phyloP scores from a whole-genome alignment of 2,797 vertebrate species.

The Peromyscus melanophrys region DNA sequence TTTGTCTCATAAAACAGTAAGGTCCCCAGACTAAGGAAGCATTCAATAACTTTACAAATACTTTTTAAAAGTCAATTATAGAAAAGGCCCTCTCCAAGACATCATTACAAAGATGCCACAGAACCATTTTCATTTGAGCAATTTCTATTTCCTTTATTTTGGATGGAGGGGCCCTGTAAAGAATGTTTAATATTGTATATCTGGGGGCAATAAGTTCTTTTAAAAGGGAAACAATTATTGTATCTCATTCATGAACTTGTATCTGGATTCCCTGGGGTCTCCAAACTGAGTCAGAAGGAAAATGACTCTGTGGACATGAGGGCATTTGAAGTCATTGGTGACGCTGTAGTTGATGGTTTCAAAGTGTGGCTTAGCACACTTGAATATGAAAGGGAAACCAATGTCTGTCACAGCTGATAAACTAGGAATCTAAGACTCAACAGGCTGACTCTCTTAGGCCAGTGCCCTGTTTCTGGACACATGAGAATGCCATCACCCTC shows the following conservation, averaged over 20 bases:
- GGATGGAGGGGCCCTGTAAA: neutral
- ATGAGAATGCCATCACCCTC: neutral
- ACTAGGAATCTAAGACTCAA: neutral
- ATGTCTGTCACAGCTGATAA: neutral
- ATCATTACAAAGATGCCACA: neutral
- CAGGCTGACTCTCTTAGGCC: neutral
- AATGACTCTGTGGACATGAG: neutral
- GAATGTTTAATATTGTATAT: neutral
- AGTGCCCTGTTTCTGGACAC: neutral
- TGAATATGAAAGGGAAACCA: neutral
- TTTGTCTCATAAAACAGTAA: neutral
- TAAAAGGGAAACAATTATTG: neutral
- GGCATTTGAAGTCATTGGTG: neutral
- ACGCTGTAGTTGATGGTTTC: neutral
- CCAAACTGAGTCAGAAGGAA: slow-evolving; percentile 52
- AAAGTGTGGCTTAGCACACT: neutral
- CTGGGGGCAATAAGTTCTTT: neutral
- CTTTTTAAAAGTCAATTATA: neutral
- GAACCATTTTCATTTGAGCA: neutral
- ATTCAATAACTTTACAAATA: slow-evolving; percentile 18
- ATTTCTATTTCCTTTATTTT: slow-evolving; percentile 12
- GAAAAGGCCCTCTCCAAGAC: neutral
- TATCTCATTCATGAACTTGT: neutral
- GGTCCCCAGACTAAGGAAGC: neutral
- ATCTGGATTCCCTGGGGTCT: neutral